Conservation (phyloP, 2,888 invertebrate species). For the Apodemia hepburni region DNA sequence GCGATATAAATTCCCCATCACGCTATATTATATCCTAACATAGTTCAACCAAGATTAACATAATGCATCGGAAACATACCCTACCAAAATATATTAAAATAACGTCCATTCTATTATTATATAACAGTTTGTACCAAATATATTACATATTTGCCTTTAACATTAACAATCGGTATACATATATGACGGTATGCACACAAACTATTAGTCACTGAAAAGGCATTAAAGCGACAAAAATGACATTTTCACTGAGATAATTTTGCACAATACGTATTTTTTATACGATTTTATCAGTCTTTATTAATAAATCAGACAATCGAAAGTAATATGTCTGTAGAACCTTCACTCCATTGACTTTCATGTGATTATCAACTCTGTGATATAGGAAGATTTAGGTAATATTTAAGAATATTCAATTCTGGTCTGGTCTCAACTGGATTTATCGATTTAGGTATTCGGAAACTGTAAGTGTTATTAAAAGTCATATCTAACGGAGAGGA, state of each 20-base stretch:
- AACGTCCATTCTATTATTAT: slow-evolving; percentile 6
- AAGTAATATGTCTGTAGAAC: no score
- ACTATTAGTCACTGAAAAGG: neutral
- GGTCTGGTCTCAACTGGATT: no score
- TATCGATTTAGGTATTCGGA: neutral
- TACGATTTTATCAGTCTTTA: neutral
- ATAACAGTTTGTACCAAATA: slow-evolving; percentile 50
- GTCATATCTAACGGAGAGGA: no score
- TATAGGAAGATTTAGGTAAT: no score
- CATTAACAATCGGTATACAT: slow-evolving; percentile 33
- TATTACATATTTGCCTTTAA: slow-evolving; percentile 47
- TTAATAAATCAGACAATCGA: no score
- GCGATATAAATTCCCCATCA: no score
- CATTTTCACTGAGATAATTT: neutral
- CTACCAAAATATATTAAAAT: slow-evolving; percentile 3
- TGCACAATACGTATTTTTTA: neutral
- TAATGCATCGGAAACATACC: slow-evolving; percentile 9
- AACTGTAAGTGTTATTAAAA: no score
- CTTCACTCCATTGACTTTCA: no score
- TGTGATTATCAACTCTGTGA: no score
- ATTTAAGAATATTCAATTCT: no score
- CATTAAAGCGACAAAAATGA: neutral
- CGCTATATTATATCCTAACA: neutral
- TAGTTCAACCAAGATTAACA: slow-evolving; percentile 8
- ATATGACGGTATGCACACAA: neutral